Evolutionary conservation across 2,888 invertebrate genomes (phyloP), one percentile per base, ranked within the genome.

Genomic region (Eristalis arbustorum): DNA sequence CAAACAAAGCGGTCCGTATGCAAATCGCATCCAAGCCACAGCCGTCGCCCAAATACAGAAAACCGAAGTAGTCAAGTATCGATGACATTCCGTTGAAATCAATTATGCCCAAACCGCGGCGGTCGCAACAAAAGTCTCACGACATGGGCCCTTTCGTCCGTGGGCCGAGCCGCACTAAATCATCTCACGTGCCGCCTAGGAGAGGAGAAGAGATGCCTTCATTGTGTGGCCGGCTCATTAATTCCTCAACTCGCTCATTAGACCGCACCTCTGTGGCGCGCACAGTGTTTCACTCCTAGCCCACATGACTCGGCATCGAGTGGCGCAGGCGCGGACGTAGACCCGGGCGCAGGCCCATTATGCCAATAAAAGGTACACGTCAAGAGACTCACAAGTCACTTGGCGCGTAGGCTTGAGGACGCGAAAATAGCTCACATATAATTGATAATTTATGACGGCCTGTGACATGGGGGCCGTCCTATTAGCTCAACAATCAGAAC

Each of bases 71-170:
- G 82, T 78, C 82, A 74, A 77, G 61, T 57, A 34, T 85, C 85
- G 85, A 82, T 85, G 85, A 85, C 85, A 82, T 85, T 85, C 66
- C 77, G 82, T 82, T 85, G 85, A 85, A 85, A 85, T 82, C 85
- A 82, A 85, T 85, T 85, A 85, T 77, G 77, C 73, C 59, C 69
- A 67, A 23, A 75, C 74, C 69, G 73, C 66, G 69, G 72, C 76
- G 68, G 67, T 80, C 61, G 72, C 57, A 80, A 71, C 66, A 84
- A 75, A 80, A 72, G 67, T 34, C 75, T 71, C 84, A 42, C 81
- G 42, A 61, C 81, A 68, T 76, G 81, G 61, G 59, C 56, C 56
- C 72, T 49, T 49, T 63, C 66, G 62, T 63, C 61, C 64, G 85
- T 85, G 85, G 85, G 85, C 85, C 66, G 85, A 56, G 18, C 49